These are phyloP conservation scores for Stegostoma tigrinum DNA, from an alignment of 2,113 vertebrate genomes.

Conservation along the genomic window DNA sequence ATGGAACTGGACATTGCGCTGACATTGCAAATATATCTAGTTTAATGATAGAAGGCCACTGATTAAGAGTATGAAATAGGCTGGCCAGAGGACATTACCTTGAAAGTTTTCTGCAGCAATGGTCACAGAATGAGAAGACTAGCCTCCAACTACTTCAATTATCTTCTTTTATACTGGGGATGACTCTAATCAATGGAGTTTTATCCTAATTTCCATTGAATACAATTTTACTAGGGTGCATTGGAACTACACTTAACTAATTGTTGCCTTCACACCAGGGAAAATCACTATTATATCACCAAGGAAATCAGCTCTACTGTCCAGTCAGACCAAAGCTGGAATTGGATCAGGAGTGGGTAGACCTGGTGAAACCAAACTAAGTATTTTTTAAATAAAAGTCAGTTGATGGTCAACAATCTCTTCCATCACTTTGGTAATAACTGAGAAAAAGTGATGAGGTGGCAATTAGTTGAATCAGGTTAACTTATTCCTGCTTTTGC, in stretches of 20 bases:
- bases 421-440: neutral
- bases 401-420: neutral
- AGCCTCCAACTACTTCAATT: neutral
- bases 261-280: neutral
- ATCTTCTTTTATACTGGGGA: neutral
- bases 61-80: too few species aligned
- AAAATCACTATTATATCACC: neutral
- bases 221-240: neutral
- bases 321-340: neutral
- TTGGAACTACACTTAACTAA: neutral
- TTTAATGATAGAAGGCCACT: neutral
- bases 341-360: neutral
- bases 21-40: neutral
- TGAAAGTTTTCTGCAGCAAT: too few species aligned
- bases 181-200: neutral
- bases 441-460: neutral
- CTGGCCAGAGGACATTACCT: neutral
- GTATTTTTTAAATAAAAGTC: neutral
- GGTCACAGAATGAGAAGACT: neutral
- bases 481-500: neutral
- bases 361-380: neutral
- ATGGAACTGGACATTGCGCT: neutral
- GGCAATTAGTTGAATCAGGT: neutral
- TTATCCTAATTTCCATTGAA: neutral
- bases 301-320: neutral